phyloP scores from a whole-genome alignment of 2,888 invertebrate species.

The Zygaena filipendulae region DNA sequence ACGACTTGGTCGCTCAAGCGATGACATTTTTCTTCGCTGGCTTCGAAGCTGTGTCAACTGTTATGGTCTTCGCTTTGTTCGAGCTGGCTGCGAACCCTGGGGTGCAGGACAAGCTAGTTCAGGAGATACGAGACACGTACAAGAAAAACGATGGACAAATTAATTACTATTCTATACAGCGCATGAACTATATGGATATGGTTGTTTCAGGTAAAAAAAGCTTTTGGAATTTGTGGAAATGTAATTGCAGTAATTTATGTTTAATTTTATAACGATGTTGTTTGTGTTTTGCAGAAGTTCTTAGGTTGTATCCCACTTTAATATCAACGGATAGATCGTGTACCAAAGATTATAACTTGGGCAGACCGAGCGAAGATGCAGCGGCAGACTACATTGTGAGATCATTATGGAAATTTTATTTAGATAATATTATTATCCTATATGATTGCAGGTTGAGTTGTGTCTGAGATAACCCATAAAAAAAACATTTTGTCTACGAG shows the following conservation, averaged over 20 bases:
- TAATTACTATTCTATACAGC: constrained; percentile 45
- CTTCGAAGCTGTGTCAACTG: constrained; percentile 41
- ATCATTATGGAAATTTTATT: too few relatives aligned
- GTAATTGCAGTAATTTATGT: too few relatives aligned
- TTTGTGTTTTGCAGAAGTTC: constrained; percentile 39
- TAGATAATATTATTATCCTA: too few relatives aligned
- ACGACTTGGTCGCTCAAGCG: constrained; percentile 40
- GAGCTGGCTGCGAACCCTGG: constrained; percentile 65
- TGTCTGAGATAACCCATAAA: too few relatives aligned
- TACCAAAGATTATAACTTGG: constrained; percentile 51
- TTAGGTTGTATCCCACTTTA: constrained; percentile 56
- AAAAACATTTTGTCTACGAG: too few relatives aligned
- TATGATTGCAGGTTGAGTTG: too few relatives aligned
- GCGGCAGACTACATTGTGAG: constrained; percentile 37
- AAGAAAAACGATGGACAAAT: constrained; percentile 31
- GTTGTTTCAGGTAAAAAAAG: constrained; percentile 56
- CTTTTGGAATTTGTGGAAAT: too few relatives aligned
- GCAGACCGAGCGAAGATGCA: constrained; percentile 30
- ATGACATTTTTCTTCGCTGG: constrained; percentile 59
- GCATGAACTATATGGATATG: constrained; percentile 67
- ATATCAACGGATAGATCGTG: constrained; percentile 50
- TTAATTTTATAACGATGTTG: too few relatives aligned
- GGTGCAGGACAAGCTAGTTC: constrained; percentile 49
- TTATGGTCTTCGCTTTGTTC: constrained; percentile 50
- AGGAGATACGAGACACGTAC: constrained; percentile 53